These are phyloP conservation scores for Oxyteleia sp. DNA, from an alignment of 2,888 invertebrate genomes.

Conservation along the genomic window DNA sequence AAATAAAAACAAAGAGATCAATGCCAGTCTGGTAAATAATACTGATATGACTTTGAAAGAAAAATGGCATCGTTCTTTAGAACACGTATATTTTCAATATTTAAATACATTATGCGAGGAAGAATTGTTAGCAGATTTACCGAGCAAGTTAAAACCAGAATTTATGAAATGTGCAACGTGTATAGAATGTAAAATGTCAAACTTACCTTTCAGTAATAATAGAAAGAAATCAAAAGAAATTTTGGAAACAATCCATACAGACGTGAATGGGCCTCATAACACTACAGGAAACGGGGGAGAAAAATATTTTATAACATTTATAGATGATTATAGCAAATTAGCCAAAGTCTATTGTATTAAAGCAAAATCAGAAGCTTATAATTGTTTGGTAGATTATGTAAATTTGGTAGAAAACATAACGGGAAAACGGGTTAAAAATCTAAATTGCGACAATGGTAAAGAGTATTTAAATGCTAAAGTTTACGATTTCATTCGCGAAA, in stretches of 20 bases:
- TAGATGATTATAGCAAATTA: slow-evolving; percentile 69
- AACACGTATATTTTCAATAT: slow-evolving; percentile 74
- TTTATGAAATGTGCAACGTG: slow-evolving; percentile 52
- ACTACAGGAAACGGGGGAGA: slow-evolving; percentile 62
- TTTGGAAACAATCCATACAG: slow-evolving; percentile 53
- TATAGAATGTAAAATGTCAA: slow-evolving; percentile 43
- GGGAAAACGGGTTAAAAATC: slow-evolving; percentile 30
- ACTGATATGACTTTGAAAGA: slow-evolving; percentile 62
- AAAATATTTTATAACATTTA: slow-evolving; percentile 68
- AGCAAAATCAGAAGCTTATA: slow-evolving; percentile 56
- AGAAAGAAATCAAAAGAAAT: slow-evolving; percentile 13
- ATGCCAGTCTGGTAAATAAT: slow-evolving; percentile 11
- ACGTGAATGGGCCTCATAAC: slow-evolving; percentile 54
- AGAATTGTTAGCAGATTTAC: slow-evolving; percentile 36
- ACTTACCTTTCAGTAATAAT: slow-evolving; percentile 71
- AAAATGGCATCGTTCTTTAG: slow-evolving; percentile 72
- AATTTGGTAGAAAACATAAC: slow-evolving; percentile 32
- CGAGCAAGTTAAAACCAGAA: not conserved
- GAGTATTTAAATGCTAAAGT: slow-evolving; percentile 38
- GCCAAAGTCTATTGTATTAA: slow-evolving; percentile 63
- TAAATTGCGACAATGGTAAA: slow-evolving; percentile 44
- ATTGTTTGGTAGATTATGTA: slow-evolving; percentile 49
- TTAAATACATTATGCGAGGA: slow-evolving; percentile 47
- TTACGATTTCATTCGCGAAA: slow-evolving; percentile 17
- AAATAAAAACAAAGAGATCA: not conserved